Conservation (phyloP, 2,888 invertebrate genomes). For the Nymphalis c-album region DNA sequence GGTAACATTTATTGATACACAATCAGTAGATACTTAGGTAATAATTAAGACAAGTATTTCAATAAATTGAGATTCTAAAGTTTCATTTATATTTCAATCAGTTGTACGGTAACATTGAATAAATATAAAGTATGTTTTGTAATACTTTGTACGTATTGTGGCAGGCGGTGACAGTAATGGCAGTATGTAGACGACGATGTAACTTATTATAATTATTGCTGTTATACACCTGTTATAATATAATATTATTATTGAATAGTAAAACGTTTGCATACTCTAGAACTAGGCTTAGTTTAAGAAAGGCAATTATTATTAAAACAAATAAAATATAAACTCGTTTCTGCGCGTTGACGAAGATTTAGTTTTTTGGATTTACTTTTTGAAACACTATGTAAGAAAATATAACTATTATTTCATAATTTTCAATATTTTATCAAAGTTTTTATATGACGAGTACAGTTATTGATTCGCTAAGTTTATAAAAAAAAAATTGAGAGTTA, state of each 20-base stretch:
- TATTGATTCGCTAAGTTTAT: too few species aligned
- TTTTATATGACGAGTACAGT: background rate
- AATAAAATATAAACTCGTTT: background rate
- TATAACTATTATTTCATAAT: background rate
- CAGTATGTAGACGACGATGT: constrained; percentile 19
- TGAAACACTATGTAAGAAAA: background rate
- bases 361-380: background rate
- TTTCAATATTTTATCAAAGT: background rate
- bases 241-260: background rate
- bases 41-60: too few species aligned
- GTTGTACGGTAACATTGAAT: background rate
- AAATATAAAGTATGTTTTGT: background rate
- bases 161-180: constrained; percentile 26
- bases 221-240: constrained; percentile 5
- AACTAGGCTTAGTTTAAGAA: background rate
- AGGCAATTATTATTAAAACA: background rate
- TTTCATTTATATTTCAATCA: background rate
- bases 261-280: background rate
- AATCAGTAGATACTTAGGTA: background rate
- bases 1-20: background rate
- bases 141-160: constrained; percentile 28
- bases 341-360: too few species aligned
- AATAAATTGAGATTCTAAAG: constrained; percentile 19
- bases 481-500: too few species aligned
- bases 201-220: constrained; percentile 12